A percentile compares a stretch with the other conserved stretches of the same genome.
Conservation (phyloP, 2,113 vertebrate genomes). For the Chlorodrepanis virens region DNA sequence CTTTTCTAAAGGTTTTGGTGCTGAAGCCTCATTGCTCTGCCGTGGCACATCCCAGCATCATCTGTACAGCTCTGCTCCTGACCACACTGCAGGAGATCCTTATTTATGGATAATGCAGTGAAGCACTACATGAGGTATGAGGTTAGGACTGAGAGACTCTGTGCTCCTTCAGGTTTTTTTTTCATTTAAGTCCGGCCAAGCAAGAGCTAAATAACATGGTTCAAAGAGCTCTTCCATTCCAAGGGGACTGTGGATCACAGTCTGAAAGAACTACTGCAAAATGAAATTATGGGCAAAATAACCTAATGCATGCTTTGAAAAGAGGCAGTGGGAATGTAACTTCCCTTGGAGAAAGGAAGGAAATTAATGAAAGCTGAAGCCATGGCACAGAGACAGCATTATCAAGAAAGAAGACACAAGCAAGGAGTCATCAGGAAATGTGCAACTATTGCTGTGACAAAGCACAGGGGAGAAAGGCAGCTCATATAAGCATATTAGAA, state of each 20-base stretch:
- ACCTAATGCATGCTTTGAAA: background rate
- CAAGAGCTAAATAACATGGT: background rate
- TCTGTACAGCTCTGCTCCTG: background rate
- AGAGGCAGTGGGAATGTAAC: background rate
- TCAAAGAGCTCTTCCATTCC: background rate
- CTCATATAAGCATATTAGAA: background rate
- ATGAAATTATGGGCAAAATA: background rate
- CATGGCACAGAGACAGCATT: background rate
- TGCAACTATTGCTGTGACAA: background rate
- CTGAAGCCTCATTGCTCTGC: background rate
- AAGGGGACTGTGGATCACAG: background rate
- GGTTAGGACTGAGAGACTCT: background rate
- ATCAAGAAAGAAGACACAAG: background rate
- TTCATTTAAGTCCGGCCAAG: background rate
- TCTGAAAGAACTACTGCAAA: background rate
- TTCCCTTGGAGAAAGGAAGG: background rate
- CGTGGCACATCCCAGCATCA: accelerated
- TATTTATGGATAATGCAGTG: background rate
- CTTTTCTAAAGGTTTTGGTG: background rate
- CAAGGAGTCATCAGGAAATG: background rate
- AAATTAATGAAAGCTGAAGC: background rate
- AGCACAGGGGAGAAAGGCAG: background rate
- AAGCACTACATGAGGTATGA: background rate
- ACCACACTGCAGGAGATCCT: background rate
- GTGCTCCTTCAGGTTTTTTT: background rate